Evolutionary conservation across 2,888 invertebrate genomes (phyloP).

Genomic region (Bursaphelenchus okinawaensis): DNA sequence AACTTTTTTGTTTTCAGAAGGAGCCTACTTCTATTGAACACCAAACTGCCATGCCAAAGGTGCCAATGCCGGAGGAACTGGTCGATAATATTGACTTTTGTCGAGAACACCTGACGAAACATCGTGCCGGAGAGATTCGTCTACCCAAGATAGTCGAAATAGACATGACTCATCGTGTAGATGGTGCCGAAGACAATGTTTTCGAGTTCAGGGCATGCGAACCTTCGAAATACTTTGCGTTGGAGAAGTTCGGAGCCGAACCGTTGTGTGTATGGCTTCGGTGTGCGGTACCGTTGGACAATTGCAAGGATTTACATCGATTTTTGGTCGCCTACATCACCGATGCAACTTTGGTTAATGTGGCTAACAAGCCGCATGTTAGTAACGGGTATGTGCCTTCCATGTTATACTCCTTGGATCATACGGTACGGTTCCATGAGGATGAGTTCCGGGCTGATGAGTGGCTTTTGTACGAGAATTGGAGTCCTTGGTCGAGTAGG

Average conservation of each 20-base stretch:
- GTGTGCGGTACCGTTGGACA: constrained; percentile 18
- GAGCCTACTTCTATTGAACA: constrained; percentile 39
- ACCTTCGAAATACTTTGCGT: constrained; percentile 29
- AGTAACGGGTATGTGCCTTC: constrained; percentile 40
- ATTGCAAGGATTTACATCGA: constrained; percentile 8
- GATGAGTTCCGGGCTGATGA: constrained; percentile 42
- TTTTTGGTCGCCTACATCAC: constrained; percentile 28
- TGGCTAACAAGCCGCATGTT: constrained; percentile 39
- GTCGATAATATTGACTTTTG: constrained; percentile 16
- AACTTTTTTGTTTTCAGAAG: constrained; percentile 24
- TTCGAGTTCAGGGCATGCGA: constrained; percentile 21
- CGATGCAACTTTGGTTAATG: constrained; percentile 28
- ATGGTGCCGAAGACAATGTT: constrained; percentile 8
- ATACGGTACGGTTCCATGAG: constrained; percentile 48
- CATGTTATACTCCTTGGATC: constrained; percentile 52
- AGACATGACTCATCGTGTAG: background rate
- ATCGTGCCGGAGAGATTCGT: constrained; percentile 1
- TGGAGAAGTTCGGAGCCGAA: constrained; percentile 25
- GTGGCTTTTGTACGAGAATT: constrained; percentile 50
- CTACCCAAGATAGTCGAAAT: background rate
- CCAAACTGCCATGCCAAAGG: constrained; percentile 37
- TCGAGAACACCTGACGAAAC: constrained; percentile 1
- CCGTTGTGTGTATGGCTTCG: constrained; percentile 31
- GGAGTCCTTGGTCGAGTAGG: constrained; percentile 37
- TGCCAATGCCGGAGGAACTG: constrained; percentile 35